A percentile compares a stretch with the other conserved stretches of the same genome.
Conservation (phyloP, 2,888 invertebrate genomes). For the Erebia aethiops region DNA sequence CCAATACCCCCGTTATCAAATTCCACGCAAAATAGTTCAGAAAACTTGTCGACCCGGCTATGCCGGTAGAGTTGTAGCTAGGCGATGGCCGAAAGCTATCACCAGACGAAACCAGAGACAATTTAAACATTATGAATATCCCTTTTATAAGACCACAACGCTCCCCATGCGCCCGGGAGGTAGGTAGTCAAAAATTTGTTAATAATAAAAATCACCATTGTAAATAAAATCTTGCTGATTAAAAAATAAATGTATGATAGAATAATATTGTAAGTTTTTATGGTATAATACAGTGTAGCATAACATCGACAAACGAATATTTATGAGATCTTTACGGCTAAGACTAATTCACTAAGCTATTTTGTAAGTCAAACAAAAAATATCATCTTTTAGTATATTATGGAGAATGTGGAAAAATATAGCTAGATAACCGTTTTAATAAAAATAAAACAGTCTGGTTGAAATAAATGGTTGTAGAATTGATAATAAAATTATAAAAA, state of each 20-base stretch:
- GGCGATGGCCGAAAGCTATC: too few species aligned
- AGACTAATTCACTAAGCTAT: constrained; percentile 24
- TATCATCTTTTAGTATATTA: constrained; percentile 37
- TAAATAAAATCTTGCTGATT: constrained; percentile 34
- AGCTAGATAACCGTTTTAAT: constrained; percentile 60
- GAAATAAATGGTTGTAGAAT: constrained; percentile 66
- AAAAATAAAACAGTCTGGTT: constrained; percentile 62
- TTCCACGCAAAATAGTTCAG: too few species aligned
- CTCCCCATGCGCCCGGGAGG: too few species aligned
- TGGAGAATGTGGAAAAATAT: constrained; percentile 55
- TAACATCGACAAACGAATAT: constrained; percentile 50
- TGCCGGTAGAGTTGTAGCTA: too few species aligned
- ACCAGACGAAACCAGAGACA: too few species aligned
- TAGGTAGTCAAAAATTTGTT: neutral
- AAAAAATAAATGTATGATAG: constrained; percentile 29
- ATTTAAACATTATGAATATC: too few species aligned
- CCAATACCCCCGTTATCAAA: too few species aligned
- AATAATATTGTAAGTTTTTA: constrained; percentile 32
- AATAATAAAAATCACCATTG: constrained; percentile 30
- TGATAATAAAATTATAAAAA: constrained; percentile 72
- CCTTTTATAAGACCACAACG: too few species aligned
- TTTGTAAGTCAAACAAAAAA: constrained; percentile 32
- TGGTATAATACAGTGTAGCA: constrained; percentile 26
- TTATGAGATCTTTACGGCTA: constrained; percentile 50
- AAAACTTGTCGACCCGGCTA: too few species aligned